phyloP scores from a whole-genome alignment of 2,113 vertebrate species.

The Gadus macrocephalus region DNA sequence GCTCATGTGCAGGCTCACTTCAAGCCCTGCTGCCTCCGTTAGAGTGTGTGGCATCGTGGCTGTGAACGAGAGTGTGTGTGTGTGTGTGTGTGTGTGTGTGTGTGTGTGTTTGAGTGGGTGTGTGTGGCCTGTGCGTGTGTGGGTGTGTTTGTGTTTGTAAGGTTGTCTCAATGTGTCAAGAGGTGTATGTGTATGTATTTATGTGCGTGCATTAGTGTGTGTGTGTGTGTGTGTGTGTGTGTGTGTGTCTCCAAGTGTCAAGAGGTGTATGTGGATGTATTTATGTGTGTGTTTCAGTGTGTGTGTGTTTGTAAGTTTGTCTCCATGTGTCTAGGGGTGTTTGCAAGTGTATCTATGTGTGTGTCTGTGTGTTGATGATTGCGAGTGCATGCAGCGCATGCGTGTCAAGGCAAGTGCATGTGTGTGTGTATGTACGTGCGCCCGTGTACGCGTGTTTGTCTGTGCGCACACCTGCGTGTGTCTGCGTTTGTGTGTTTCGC shows the following conservation, averaged over 20 bases:
- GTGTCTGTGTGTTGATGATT: no score
- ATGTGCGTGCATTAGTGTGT: no score
- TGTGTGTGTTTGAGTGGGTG: no score
- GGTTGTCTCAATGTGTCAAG: no score
- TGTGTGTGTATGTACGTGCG: background rate
- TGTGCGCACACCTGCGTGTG: constrained; percentile 12
- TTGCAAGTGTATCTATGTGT: background rate
- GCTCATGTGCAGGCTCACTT: constrained; percentile 36
- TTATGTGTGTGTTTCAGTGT: background rate
- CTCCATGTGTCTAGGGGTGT: constrained; percentile 1
- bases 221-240: no score
- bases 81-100: background rate
- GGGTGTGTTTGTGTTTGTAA: no score
- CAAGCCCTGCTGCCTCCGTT: constrained; percentile 30
- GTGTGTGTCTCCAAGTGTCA: no score
- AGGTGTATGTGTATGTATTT: no score
- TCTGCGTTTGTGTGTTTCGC: background rate
- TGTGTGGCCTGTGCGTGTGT: no score
- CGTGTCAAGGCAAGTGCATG: constrained; percentile 6
- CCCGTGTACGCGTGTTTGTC: background rate
- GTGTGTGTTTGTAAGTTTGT: constrained; percentile 13
- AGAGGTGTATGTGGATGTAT: background rate
- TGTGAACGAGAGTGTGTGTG: background rate
- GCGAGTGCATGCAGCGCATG: background rate
- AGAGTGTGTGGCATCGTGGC: constrained; percentile 34